These are phyloP conservation scores for Dolichallabes microphthalmus DNA, from an alignment of 2,113 vertebrate species.

Conservation along the genomic window DNA sequence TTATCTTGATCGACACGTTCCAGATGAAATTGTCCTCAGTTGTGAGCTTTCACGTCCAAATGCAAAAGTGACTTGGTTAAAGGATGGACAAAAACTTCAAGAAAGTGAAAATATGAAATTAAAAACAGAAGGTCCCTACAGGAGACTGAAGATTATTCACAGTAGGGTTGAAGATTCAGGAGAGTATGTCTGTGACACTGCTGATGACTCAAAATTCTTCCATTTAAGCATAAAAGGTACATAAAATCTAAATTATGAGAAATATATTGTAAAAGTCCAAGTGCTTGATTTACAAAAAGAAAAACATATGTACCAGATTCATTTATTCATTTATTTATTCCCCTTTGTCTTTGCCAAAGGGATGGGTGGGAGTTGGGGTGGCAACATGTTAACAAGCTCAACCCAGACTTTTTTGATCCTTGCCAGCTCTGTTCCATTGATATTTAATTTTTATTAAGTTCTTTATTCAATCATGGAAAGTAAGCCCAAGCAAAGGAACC, in stretches of 20 bases:
- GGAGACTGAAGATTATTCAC: conserved; percentile 76
- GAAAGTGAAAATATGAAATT: conserved; percentile 73
- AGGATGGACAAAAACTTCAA: conserved; percentile 83
- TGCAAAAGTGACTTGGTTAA: conserved; percentile 80
- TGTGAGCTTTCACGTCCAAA: conserved; percentile 81
- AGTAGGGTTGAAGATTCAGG: conserved; percentile 77
- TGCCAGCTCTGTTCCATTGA: background rate
- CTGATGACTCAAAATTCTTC: conserved; percentile 86
- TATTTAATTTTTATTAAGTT: background rate
- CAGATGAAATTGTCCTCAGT: conserved; percentile 82
- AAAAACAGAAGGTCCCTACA: conserved; percentile 76
- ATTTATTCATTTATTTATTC: background rate
- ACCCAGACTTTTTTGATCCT: background rate
- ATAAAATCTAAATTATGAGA: background rate
- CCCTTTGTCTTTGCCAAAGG: background rate
- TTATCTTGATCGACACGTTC: conserved; percentile 73
- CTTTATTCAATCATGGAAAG: background rate
- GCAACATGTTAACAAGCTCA: background rate
- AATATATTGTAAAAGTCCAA: background rate
- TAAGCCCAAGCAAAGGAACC: background rate
- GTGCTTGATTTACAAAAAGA: background rate
- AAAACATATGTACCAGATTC: background rate
- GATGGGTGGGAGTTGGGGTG: too few relatives aligned
- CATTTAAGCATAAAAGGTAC: conserved; percentile 85
- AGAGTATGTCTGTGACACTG: conserved; percentile 87